Base-by-base conservation (phyloP, 2,797 vertebrate genomes). In the Pangasius krempfi region DNA sequence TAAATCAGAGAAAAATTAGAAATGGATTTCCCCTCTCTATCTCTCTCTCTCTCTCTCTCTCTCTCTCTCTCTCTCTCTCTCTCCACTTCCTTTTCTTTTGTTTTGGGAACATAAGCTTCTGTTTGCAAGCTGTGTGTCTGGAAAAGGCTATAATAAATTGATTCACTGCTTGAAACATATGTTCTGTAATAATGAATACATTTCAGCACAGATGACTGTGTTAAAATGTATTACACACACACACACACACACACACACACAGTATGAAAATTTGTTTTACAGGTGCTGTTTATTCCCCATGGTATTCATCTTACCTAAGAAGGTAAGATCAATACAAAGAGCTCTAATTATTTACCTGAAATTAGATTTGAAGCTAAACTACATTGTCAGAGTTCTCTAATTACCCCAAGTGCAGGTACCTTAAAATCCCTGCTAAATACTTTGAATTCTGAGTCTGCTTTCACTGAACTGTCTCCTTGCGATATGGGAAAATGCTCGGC, bases 1-100 rank as follows among this genome's bases (percentile, higher is more conserved):
- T 88, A 88, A 88, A 84, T 88, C 81, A 88, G 54, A 88, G 70
- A 66, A 30, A 56, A 56, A 58, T 68, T 80, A 54, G 72, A 87
- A 87, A 87, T 80, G 86, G 60, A 37, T 54, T 64, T 22, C 70
- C 37, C 13, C 33, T 40, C 50, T 70, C 78, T 14, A 20, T 75
- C 79, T 27, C 16, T 33, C 50, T 5, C 10, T 25, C 44, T 40
- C 25, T 54, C 47, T 52, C 9, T 79, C 27, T 47, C 40, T 47
- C 40, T 73, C 12, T 33, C 44, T 40, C 25, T 54, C n/a, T 68
- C 25, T 37, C 47, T 66, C 20, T 78, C 25, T 44, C 25, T 30
- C 3, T 62, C 27, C 2, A 12, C 22, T 44, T 18, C 22, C 18
- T 76, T 62, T 44, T 47, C 72, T 60, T 4, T 76, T 56, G 33